Evolutionary conservation across 2,888 invertebrate species (phyloP).

Genomic region (Ramazzottius varieornatus): DNA sequence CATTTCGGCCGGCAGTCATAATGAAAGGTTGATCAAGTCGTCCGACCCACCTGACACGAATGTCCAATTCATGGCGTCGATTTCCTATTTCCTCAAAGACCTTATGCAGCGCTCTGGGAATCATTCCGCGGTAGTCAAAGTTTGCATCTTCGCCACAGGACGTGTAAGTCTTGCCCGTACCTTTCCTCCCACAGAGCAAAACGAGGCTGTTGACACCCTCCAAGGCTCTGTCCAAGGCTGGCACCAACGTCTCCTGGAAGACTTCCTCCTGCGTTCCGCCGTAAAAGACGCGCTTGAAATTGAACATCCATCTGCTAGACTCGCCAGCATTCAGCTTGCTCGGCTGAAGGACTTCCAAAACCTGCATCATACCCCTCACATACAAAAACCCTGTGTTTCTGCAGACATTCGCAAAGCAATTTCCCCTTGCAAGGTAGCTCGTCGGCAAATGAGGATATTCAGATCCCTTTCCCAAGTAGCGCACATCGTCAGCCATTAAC

Average conservation of each 20-base stretch:
- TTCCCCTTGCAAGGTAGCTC: too few species aligned
- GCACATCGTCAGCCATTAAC: too few species aligned
- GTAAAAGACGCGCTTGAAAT: not conserved
- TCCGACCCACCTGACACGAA: not conserved
- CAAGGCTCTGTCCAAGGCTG: not conserved
- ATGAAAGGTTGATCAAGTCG: not conserved
- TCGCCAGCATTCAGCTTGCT: too few species aligned
- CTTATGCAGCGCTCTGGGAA: not conserved
- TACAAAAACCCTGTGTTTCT: too few species aligned
- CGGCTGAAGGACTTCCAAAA: too few species aligned
- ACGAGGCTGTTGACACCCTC: not conserved
- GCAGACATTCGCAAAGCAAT: too few species aligned
- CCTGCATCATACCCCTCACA: too few species aligned
- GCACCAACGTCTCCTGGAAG: not conserved
- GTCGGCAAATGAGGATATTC: too few species aligned
- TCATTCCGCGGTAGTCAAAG: constrained; percentile 1
- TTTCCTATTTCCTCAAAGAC: not conserved
- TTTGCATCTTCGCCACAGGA: not conserved
- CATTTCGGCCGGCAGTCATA: not conserved
- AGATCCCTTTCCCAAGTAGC: too few species aligned
- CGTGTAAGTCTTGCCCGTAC: not conserved
- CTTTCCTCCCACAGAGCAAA: not conserved
- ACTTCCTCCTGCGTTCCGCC: not conserved
- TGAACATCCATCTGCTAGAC: not conserved
- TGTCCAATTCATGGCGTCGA: not conserved